phyloP scores from a whole-genome alignment of 2,113 vertebrate species.

The Neopipo cinnamomea region DNA sequence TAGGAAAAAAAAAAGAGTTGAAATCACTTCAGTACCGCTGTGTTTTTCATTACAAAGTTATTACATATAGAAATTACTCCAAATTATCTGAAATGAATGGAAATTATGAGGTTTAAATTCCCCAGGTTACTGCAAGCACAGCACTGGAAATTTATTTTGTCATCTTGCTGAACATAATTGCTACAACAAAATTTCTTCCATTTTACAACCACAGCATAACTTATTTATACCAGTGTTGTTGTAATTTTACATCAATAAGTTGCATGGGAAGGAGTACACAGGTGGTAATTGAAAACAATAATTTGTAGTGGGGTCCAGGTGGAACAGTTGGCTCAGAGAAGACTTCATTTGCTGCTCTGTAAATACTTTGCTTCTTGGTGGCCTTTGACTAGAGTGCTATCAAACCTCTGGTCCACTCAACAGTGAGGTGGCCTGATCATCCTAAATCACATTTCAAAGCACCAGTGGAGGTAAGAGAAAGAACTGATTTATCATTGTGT shows the following conservation, averaged over 20 bases:
- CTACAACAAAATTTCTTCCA: slow-evolving; percentile 86
- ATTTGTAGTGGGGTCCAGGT: slow-evolving; percentile 80
- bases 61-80: slow-evolving; percentile 90
- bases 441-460: neutral
- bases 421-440: neutral
- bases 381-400: neutral
- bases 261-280: slow-evolving; percentile 83
- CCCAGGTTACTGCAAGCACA: slow-evolving; percentile 84
- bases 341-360: slow-evolving; percentile 34
- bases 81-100: slow-evolving; percentile 89
- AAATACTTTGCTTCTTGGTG: neutral
- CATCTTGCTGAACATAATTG: slow-evolving; percentile 88
- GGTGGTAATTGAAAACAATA: slow-evolving; percentile 85
- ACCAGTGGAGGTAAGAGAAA: neutral
- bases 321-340: slow-evolving; percentile 73
- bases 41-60: slow-evolving; percentile 89
- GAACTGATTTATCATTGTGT: neutral
- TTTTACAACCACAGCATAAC: slow-evolving; percentile 85
- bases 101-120: slow-evolving; percentile 89
- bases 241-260: slow-evolving; percentile 87
- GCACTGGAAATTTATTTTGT: slow-evolving; percentile 86
- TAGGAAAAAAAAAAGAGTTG: slow-evolving; percentile 68
- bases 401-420: neutral
- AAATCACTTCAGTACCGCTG: slow-evolving; percentile 83
- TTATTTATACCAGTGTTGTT: slow-evolving; percentile 84